Base-by-base conservation (phyloP, 35 echinoderm and acorn worm genomes). In the Apostichopus japonicus region DNA sequence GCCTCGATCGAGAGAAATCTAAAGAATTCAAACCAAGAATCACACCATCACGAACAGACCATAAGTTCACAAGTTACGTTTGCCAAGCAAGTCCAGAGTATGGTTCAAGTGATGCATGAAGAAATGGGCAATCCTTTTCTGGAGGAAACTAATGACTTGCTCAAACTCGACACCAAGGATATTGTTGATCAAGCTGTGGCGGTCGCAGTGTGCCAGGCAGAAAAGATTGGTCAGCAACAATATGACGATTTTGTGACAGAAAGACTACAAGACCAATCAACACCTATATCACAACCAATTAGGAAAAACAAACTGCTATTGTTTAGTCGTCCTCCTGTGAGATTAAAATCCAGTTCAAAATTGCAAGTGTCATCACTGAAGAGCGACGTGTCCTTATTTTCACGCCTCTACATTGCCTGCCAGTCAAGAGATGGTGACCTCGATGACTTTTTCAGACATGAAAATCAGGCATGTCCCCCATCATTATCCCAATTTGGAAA, bases 241-340 rank as follows among this genome's bases (percentile, higher is more conserved):
- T n/a, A n/a, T n/a, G n/a, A n/a, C n/a, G n/a, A n/a, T n/a, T n/a
- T n/a, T n/a, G n/a, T n/a, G n/a, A n/a, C n/a, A n/a, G n/a, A n/a
- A n/a, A n/a, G n/a, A n/a, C n/a, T n/a, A n/a, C n/a, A n/a, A n/a
- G n/a, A n/a, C n/a, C n/a, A n/a, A n/a, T n/a, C n/a, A n/a, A n/a
- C n/a, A n/a, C n/a, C n/a, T n/a, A n/a, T n/a, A n/a, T n/a, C n/a
- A n/a, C n/a, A n/a, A n/a, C n/a, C n/a, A n/a, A n/a, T n/a, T n/a
- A n/a, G n/a, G n/a, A n/a, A n/a, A n/a, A n/a, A n/a, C 88, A 94
- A 90, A 11, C 33, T 91, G 16, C 65, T 23, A 15, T 19, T 96
- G 1, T 96, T 94, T 78, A 87, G 80, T 56, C 55, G 25, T 16
- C 83, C 86, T 55, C 52, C 33, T 21, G 17, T 62, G 21, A 75